Base-by-base conservation (phyloP, 2,797 vertebrate genomes). In the Chelon auratus region DNA sequence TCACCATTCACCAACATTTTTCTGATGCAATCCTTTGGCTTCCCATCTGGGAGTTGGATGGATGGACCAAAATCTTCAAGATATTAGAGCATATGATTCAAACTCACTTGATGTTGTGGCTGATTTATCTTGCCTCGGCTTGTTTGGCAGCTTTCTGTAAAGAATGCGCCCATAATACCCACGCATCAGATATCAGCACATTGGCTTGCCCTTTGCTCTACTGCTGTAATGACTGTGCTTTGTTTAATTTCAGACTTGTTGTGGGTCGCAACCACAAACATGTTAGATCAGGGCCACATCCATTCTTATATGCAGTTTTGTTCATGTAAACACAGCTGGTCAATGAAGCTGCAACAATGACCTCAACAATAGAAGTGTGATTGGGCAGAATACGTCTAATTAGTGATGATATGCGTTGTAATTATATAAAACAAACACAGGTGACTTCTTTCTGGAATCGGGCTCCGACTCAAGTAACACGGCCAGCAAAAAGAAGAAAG, bases 381-480 rank as follows among this genome's bases (percentile, higher is more conserved):
- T 58, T 1, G 51, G 53, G 17, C 62, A 66, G 72, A 69, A 9
- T 48, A 18, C 2, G 9, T 18, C 9, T 45, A 12, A 71, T 57
- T n/a, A 67, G 68, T 30, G 9, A 78, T 61, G 30, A 33, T 33
- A 33, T 43, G 39, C 9, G 51, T 70, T 78, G 62, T 72, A 75
- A 88, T 72, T 71, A 80, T 20, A 15, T 53, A 26, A 71, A 62
- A 45, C 43, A 33, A 17, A 54, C 66, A 52, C 48, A 52, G 62
- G 48, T 43, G 45, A 75, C 53, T 72, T 68, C 56, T 61, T 8
- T n/a, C 55, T 30, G 70, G 69, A 60, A 67, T 4, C 1, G 0
- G 75, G 42, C 45, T 26, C 30, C 58, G 64, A 63, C 63, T 80
- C 53, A 53, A 72, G 71, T 66, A 59, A 77, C 70, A 64, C 37